Evolutionary conservation across 2,888 invertebrate genomes (phyloP).

Genomic region (Cryptosula pallasiana): DNA sequence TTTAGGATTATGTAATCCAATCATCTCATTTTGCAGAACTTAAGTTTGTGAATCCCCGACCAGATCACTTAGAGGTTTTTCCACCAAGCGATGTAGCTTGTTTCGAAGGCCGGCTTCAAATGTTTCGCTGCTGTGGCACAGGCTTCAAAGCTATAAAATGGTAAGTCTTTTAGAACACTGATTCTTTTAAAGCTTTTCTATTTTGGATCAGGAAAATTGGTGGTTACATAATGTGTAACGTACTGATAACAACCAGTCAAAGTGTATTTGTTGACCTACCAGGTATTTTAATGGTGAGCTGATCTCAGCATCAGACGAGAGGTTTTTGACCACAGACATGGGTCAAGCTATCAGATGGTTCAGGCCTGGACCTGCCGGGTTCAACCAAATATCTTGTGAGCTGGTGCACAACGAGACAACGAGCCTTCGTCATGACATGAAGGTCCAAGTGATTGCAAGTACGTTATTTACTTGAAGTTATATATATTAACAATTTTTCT

Average conservation of each 20-base stretch:
- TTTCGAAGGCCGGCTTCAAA: not conserved
- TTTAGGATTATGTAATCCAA: too few relatives aligned
- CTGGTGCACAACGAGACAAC: not conserved
- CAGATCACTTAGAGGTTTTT: not conserved
- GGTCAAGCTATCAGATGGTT: not conserved
- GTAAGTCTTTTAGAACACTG: too few relatives aligned
- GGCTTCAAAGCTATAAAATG: too few relatives aligned
- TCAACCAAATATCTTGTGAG: not conserved
- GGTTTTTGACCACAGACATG: not conserved
- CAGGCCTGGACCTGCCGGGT: not conserved
- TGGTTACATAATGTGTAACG: too few relatives aligned
- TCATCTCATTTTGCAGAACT: too few relatives aligned
- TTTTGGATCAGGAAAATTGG: too few relatives aligned
- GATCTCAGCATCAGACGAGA: not conserved
- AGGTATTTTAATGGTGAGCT: constrained; percentile 12
- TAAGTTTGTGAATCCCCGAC: not conserved
- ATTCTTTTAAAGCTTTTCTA: too few relatives aligned
- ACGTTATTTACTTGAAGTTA: too few relatives aligned
- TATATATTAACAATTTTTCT: too few relatives aligned
- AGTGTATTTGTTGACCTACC: not conserved
- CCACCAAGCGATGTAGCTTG: not conserved
- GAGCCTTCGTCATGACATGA: not conserved
- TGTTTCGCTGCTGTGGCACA: constrained; percentile 14
- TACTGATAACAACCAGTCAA: too few relatives aligned
- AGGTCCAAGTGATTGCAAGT: not conserved